Base-by-base conservation (phyloP, 2,113 vertebrate genomes). In the Solea solea region DNA sequence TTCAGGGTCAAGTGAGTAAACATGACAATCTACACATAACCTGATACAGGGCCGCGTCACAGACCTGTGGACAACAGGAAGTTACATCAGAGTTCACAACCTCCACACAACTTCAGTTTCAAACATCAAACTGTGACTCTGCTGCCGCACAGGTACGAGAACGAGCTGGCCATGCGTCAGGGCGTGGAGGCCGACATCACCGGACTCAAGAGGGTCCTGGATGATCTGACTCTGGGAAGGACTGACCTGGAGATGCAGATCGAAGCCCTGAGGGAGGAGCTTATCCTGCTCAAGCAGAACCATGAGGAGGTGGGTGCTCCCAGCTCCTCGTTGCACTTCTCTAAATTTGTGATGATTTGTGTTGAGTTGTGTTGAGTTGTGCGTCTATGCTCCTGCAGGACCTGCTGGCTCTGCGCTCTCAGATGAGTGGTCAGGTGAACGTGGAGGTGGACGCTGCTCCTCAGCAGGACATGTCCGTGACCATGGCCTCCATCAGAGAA, bases 101-200 rank as follows among this genome's bases (percentile, higher is more conserved):
- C 21, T 21, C 21, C 21, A 21, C 21, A 21, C 21, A 21, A 21
- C 21, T 21, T 21, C 21, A 21, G 34, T 2, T 34, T 3, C 34
- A 45, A 45, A 45, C 11, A 12, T 45, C 9, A 45, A 9, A 61
- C 44, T 45, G 4, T 27, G 25, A 39, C 39, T 21, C 54, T n/a
- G 34, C 56, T 44, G 56, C 13, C 12, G 8, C 16, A 7, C 51
- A 90, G 89, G 74, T 90, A 64, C 6, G 86, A 89, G 64, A 78
- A 80, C 16, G 81, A 96, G 89, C 76, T 94, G 86, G 79, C 88
- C 53, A 83, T 97, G 91, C 92, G 93, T 1, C 7, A 93, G 84
- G 93, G 90, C 0, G 95, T 96, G 67, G 95, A 96, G 86, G 78
- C 92, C 0, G 95, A 97, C n/a, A 95, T 94, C 80, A 87, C 89